Conservation (phyloP, 2,113 vertebrate genomes). For the Cyprinodon variegatus region DNA sequence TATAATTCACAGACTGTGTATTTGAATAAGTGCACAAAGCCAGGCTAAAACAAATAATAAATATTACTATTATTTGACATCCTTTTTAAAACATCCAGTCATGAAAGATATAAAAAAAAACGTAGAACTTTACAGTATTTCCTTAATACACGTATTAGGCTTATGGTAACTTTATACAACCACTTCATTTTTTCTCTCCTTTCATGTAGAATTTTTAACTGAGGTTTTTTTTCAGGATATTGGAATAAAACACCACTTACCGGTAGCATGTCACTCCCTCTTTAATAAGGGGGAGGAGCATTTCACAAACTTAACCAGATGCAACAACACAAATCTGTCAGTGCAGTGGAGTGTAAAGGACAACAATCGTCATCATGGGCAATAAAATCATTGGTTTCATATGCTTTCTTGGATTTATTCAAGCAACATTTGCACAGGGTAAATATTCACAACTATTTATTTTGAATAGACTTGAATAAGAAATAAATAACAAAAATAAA, state of each 20-base stretch:
- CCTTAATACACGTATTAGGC: no score
- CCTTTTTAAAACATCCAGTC: no score
- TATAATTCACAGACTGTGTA: neutral
- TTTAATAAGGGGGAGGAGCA: slow-evolving; percentile 38
- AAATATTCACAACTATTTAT: neutral
- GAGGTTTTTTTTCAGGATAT: slow-evolving; percentile 35
- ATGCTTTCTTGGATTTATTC: slow-evolving; percentile 45
- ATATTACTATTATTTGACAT: no score
- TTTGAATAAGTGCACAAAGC: no score
- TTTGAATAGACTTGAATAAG: no score
- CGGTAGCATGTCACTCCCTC: neutral
- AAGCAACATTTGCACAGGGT: slow-evolving; percentile 37
- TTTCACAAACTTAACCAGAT: neutral
- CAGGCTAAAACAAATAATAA: no score
- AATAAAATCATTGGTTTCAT: slow-evolving; percentile 32
- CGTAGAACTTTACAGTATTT: no score
- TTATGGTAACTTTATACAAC: no score
- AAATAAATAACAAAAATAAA: no score
- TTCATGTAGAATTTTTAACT: neutral
- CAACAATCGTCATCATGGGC: slow-evolving; percentile 20
- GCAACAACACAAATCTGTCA: neutral
- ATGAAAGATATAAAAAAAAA: no score
- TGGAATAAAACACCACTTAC: neutral
- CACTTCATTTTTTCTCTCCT: no score
- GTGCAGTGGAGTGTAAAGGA: neutral